phyloP scores from a whole-genome alignment of 2,113 vertebrate species.

The Chaenocephalus aceratus region DNA sequence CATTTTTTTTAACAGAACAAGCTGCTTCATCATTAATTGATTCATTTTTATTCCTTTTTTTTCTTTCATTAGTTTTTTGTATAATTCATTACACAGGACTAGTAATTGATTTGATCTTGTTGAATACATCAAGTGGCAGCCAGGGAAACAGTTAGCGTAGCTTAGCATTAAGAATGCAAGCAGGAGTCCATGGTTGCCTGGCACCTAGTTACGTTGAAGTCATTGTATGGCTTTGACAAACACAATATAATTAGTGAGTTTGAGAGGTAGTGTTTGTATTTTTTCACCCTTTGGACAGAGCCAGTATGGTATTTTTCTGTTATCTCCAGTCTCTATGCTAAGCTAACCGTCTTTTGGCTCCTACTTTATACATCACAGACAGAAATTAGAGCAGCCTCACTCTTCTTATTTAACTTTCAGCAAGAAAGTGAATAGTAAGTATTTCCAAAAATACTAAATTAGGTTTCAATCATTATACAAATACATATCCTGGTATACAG shows the following conservation, averaged over 20 bases:
- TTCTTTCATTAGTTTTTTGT: not conserved
- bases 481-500: not conserved
- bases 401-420: not conserved
- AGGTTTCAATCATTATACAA: not conserved
- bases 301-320: not conserved
- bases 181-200: not conserved
- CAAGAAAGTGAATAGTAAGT: not conserved
- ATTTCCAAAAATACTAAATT: not conserved
- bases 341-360: not conserved
- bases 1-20: not conserved
- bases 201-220: not conserved
- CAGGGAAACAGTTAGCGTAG: not conserved
- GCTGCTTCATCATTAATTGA: not conserved
- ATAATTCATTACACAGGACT: not conserved
- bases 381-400: too few species aligned
- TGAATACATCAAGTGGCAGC: not conserved
- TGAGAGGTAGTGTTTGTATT: not conserved
- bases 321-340: not conserved
- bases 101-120: not conserved
- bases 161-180: not conserved
- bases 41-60: not conserved
- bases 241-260: not conserved
- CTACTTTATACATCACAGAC: not conserved
- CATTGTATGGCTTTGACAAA: not conserved
- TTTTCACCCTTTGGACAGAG: not conserved